phyloP scores from a whole-genome alignment of 2,888 invertebrate genomes.

The Eristalis pertinax region DNA sequence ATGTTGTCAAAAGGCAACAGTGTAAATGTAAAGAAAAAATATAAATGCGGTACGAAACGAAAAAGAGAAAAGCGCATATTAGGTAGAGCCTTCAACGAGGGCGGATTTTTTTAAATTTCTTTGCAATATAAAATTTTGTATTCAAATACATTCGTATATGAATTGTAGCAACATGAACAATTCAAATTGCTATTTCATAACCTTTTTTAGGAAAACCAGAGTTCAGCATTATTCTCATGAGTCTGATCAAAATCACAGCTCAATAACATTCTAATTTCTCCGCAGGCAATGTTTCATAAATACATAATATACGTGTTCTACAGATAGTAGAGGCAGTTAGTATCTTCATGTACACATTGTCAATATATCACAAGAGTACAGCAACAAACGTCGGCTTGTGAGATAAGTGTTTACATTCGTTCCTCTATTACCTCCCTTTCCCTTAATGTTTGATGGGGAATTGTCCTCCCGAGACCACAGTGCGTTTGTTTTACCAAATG shows the following conservation, averaged over 20 bases:
- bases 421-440: background rate
- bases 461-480: conserved; percentile 35
- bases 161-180: background rate
- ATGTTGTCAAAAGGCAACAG: no score
- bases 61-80: no score
- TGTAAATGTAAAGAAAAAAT: no score
- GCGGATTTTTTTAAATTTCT: no score
- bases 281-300: background rate
- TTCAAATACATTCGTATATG: no score
- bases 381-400: conserved; percentile 13
- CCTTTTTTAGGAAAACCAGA: background rate
- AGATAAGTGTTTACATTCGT: conserved; percentile 18
- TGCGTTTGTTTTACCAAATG: conserved; percentile 52
- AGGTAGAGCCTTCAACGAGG: no score
- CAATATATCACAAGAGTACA: background rate
- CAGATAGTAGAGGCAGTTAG: background rate
- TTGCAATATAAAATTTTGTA: no score
- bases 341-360: background rate
- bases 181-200: background rate
- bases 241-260: background rate
- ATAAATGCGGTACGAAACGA: no score
- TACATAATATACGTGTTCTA: background rate
- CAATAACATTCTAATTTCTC: background rate
- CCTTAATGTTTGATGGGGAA: conserved; percentile 7
- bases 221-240: background rate